Percentiles rank a stretch among this genome's conserved stretches.
Conservation (phyloP, 2,888 invertebrate species). For the Ichneumoninae sp. region DNA sequence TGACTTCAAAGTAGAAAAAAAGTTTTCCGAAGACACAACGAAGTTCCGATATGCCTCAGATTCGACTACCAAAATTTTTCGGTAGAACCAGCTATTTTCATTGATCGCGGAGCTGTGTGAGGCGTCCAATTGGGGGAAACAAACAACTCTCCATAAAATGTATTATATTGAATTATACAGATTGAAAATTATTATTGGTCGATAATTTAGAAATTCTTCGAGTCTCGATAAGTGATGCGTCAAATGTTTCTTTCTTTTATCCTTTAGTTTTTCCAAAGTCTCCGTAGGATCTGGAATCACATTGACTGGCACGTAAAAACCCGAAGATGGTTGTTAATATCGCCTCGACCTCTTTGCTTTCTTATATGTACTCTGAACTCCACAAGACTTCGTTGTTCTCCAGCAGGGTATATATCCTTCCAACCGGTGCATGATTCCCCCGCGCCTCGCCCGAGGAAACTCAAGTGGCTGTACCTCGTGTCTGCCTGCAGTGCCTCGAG, state of each 20-base stretch:
- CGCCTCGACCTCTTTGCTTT: constrained; percentile 48
- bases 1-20: no score
- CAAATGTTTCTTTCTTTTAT: neutral
- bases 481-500: constrained; percentile 80
- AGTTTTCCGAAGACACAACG: no score
- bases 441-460: constrained; percentile 76
- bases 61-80: no score
- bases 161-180: no score
- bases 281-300: neutral
- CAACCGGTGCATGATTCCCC: constrained; percentile 78
- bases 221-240: neutral
- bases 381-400: constrained; percentile 39
- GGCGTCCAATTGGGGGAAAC: no score
- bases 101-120: no score
- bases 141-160: no score
- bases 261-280: neutral
- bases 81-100: no score
- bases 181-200: no score
- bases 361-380: constrained; percentile 46
- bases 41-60: no score
- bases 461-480: constrained; percentile 78
- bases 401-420: constrained; percentile 70
- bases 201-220: neutral
- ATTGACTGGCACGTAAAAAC: neutral
- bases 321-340: constrained; percentile 59